A percentile compares a stretch with the other conserved stretches of the same genome.
Evolutionary conservation across 2,113 vertebrate genomes (phyloP).

Genomic region (Oostethus manadensis): DNA sequence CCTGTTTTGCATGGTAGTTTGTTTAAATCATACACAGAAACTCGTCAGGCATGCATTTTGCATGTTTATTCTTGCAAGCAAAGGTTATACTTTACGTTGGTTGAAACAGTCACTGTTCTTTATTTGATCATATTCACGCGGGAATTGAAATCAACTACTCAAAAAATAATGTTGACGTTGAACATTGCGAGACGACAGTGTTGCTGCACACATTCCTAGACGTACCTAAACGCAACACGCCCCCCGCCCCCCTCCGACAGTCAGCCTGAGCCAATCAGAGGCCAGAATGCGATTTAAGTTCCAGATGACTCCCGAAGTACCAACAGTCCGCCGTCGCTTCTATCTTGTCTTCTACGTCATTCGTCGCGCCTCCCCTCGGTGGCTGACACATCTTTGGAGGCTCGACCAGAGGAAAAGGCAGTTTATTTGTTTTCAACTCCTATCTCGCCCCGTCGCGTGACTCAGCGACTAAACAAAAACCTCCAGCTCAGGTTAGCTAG

Average conservation of each 20-base stretch:
- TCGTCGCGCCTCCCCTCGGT: neutral
- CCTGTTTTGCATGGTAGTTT: constrained; percentile 11
- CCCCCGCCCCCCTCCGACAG: neutral
- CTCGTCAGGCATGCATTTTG: too few relatives aligned
- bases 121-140: too few relatives aligned
- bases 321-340: neutral
- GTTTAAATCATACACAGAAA: neutral
- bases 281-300: constrained; percentile 55
- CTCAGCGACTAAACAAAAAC: too few relatives aligned
- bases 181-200: neutral
- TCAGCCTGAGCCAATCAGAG: constrained; percentile 50
- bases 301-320: constrained; percentile 14
- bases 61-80: neutral
- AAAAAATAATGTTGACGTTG: too few relatives aligned
- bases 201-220: neutral
- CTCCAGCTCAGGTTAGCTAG: constrained; percentile 17
- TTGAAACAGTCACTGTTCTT: too few relatives aligned
- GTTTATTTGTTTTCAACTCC: too few relatives aligned
- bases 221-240: constrained; percentile 23
- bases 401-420: too few relatives aligned
- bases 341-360: neutral
- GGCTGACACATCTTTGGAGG: neutral
- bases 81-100: too few relatives aligned
- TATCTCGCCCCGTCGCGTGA: neutral
- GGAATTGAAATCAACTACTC: too few relatives aligned